Conservation (phyloP, 2,888 invertebrate species). For the Blastobasis lacticolella region DNA sequence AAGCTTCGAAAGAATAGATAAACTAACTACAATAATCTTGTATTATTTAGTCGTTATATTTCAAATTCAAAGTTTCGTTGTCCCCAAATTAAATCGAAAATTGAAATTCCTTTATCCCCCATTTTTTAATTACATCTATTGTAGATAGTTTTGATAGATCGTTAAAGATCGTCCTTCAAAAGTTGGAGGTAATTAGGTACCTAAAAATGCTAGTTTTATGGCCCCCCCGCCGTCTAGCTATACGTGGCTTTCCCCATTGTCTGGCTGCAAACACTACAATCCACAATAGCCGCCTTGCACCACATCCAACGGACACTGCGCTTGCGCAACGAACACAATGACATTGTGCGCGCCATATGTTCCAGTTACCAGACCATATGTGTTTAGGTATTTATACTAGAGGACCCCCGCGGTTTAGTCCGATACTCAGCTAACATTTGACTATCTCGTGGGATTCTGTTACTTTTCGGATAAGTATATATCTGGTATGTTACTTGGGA, state of each 20-base stretch:
- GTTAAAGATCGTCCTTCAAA: background rate
- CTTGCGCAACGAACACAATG: background rate
- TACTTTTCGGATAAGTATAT: too few relatives aligned
- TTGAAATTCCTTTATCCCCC: too few relatives aligned
- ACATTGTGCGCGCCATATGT: background rate
- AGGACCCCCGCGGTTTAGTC: background rate
- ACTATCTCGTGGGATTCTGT: too few relatives aligned
- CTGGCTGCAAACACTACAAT: slow-evolving; percentile 42
- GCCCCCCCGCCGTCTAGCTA: slow-evolving; percentile 18
- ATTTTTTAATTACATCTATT: too few relatives aligned
- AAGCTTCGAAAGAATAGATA: too few relatives aligned
- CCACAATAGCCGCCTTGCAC: slow-evolving; percentile 41
- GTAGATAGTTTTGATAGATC: background rate
- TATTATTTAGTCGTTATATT: too few relatives aligned
- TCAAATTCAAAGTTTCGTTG: too few relatives aligned
- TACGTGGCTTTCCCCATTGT: slow-evolving; percentile 64
- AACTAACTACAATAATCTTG: too few relatives aligned
- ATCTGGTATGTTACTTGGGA: too few relatives aligned
- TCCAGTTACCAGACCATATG: background rate
- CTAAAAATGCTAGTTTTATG: slow-evolving; percentile 3
- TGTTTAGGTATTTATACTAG: background rate
- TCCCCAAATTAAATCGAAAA: too few relatives aligned
- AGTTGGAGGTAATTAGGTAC: background rate
- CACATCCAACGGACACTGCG: slow-evolving; percentile 26
- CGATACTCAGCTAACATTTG: too few relatives aligned